phyloP scores from a whole-genome alignment of 2,888 invertebrate species.

The Pristionchus japonicus region DNA sequence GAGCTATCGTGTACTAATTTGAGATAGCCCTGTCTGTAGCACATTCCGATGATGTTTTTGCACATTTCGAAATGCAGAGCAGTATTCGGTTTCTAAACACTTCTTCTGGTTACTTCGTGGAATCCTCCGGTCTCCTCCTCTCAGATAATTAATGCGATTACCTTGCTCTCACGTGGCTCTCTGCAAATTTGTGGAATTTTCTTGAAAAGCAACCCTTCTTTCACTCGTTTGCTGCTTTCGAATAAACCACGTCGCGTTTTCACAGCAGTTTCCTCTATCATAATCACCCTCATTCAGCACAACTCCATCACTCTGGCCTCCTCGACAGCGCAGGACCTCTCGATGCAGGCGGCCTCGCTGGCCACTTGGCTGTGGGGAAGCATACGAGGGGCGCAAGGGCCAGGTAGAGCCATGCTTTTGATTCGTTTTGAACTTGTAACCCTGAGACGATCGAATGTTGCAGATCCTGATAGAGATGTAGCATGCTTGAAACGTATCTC shows the following conservation, averaged over 20 bases:
- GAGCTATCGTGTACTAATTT: background rate
- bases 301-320: background rate
- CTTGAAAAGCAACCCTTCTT: background rate
- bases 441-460: background rate
- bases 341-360: conserved; percentile 34
- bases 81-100: background rate
- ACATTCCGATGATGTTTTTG: background rate
- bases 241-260: too few relatives aligned
- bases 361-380: conserved; percentile 39
- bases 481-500: background rate
- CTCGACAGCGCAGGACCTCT: background rate
- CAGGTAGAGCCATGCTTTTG: background rate
- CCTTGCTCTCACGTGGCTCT: background rate
- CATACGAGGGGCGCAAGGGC: background rate
- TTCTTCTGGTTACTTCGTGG: background rate
- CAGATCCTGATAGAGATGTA: background rate
- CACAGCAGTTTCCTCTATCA: too few relatives aligned
- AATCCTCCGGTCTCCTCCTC: background rate
- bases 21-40: background rate
- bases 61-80: too few relatives aligned
- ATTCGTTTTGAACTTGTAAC: background rate
- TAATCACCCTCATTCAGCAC: background rate
- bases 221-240: background rate
- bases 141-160: background rate
- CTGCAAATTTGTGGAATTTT: too few relatives aligned